Evolutionary conservation across 2,888 invertebrate genomes (phyloP).

Genomic region (Nomada ferruginata): DNA sequence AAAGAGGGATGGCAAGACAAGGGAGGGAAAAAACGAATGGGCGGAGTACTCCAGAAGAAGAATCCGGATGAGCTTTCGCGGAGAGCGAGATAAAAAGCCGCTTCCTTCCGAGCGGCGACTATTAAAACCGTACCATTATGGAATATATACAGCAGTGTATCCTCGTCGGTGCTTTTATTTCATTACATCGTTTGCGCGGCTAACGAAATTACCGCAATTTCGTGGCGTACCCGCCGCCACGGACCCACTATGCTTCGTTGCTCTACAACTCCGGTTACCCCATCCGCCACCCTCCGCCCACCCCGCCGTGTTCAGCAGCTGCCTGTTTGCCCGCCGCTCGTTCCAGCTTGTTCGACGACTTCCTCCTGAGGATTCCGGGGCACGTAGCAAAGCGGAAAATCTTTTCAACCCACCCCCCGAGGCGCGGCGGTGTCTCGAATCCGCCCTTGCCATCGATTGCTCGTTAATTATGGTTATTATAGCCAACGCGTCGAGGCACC

Average conservation of each 20-base stretch:
- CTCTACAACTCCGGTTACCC: not conserved
- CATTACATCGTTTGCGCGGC: constrained; percentile 74
- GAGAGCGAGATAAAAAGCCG: constrained; percentile 62
- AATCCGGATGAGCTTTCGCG: constrained; percentile 43
- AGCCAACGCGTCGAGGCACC: constrained; percentile 15
- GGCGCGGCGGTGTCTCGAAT: constrained; percentile 21
- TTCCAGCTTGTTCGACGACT: not conserved
- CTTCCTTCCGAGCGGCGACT: constrained; percentile 59
- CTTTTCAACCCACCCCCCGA: constrained; percentile 12
- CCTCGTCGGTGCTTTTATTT: constrained; percentile 71
- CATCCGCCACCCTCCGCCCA: not conserved
- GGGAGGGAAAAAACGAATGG: not conserved
- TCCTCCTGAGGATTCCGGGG: constrained; percentile 34
- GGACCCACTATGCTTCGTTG: constrained; percentile 27
- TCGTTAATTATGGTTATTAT: constrained; percentile 46
- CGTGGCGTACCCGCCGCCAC: constrained; percentile 49
- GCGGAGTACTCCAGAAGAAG: constrained; percentile 12
- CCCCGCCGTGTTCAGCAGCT: no score
- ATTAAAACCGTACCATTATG: constrained; percentile 70
- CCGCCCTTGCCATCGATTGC: constrained; percentile 42
- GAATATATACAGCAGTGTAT: constrained; percentile 58
- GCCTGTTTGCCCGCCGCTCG: not conserved
- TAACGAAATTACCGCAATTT: constrained; percentile 77
- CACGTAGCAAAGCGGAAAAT: constrained; percentile 46
- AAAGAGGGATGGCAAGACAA: not conserved